phyloP scores from a whole-genome alignment of 2,888 invertebrate genomes.

The Stictocephala bisonia region DNA sequence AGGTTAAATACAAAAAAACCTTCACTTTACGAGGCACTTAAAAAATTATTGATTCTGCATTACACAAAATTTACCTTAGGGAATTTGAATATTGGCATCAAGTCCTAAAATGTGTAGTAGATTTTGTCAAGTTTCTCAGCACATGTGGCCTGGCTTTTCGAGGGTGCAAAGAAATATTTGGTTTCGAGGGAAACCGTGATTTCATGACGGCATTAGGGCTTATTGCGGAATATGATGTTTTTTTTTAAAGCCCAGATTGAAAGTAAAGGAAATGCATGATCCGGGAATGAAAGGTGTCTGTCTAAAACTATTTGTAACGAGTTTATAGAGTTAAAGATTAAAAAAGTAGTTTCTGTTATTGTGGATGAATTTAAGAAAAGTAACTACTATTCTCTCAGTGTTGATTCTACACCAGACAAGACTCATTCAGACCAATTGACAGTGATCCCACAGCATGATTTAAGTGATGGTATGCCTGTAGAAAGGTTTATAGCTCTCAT shows the following conservation, averaged over 20 bases:
- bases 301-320: constrained; percentile 46
- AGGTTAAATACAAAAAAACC: constrained; percentile 6
- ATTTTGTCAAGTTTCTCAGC: constrained; percentile 55
- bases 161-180: no score
- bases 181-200: constrained; percentile 28
- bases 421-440: constrained; percentile 45
- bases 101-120: constrained; percentile 52
- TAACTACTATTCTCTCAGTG: constrained; percentile 44
- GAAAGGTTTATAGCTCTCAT: constrained; percentile 45
- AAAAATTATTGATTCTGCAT: constrained; percentile 11
- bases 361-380: constrained; percentile 31
- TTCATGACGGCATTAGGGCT: constrained; percentile 41
- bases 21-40: constrained; percentile 3
- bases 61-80: constrained; percentile 2
- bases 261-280: constrained; percentile 43
- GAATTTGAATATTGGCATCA: constrained; percentile 53
- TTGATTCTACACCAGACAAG: constrained; percentile 47
- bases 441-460: constrained; percentile 40
- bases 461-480: constrained; percentile 36
- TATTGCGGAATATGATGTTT: constrained; percentile 43
- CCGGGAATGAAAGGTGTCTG: background rate
- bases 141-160: no score
- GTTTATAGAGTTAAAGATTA: constrained; percentile 42
- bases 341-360: constrained; percentile 21
- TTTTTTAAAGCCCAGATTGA: constrained; percentile 42